Evolutionary conservation across 1,140 invertebrate genomes (phyloP).

Genomic region (Archegozetes longisetosus): DNA sequence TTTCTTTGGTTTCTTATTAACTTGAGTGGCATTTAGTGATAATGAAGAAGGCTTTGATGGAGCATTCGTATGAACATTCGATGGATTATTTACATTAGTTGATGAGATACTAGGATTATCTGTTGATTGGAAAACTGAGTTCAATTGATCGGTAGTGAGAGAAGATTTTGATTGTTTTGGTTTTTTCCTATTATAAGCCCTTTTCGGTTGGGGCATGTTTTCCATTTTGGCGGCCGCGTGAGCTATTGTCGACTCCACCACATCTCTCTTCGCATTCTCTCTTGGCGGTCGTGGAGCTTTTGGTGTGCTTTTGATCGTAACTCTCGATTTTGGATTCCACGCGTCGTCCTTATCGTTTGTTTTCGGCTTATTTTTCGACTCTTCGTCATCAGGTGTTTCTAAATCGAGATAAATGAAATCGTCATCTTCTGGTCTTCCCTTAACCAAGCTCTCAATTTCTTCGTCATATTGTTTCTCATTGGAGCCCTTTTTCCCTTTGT

Average conservation of each 20-base stretch:
- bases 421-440: constrained; percentile 7
- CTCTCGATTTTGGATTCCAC: constrained; percentile 1
- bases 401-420: constrained; percentile 8
- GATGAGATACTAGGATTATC: neutral
- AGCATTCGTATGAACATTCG: neutral
- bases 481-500: neutral
- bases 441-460: neutral
- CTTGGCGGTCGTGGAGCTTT: neutral
- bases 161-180: too few species aligned
- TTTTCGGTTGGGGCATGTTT: neutral
- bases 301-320: neutral
- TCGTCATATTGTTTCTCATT: neutral
- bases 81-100: neutral
- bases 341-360: neutral
- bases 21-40: neutral
- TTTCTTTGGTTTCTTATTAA: constrained; percentile 4
- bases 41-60: neutral
- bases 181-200: neutral
- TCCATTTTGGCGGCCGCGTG: neutral
- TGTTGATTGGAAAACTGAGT: too few species aligned
- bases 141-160: too few species aligned
- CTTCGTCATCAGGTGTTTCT: constrained; percentile 5
- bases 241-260: neutral
- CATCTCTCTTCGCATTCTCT: neutral
- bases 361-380: neutral